phyloP scores from a whole-genome alignment of 2,113 vertebrate genomes.

The Boulengeromyrus knoepffleri region DNA sequence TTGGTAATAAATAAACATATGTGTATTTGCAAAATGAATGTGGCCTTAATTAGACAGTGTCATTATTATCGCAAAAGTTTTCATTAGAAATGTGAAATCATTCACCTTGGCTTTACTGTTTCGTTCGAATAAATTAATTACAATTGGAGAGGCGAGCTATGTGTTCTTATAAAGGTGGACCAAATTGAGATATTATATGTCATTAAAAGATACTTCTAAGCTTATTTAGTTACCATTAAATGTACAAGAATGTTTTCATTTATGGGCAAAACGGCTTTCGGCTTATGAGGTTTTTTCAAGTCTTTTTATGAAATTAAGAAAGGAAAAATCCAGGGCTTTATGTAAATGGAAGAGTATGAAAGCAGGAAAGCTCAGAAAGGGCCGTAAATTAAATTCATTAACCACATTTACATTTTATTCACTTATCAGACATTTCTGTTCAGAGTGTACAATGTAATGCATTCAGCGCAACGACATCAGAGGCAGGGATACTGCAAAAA shows the following conservation, averaged over 20 bases:
- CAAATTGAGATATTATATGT: not conserved
- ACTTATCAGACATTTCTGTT: not conserved
- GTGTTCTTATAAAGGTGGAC: not conserved
- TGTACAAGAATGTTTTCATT: constrained; percentile 4
- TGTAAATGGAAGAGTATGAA: not conserved
- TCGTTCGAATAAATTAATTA: constrained; percentile 3
- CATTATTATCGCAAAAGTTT: constrained; percentile 15
- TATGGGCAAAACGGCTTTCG: not conserved
- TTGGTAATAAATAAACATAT: constrained; percentile 24
- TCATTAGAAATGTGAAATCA: constrained; percentile 24
- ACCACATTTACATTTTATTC: not conserved
- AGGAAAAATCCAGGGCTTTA: not conserved
- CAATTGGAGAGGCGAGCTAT: not conserved
- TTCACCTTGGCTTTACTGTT: constrained; percentile 17
- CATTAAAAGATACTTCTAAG: not conserved
- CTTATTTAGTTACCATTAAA: not conserved
- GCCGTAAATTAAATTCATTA: not conserved
- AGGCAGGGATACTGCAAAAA: not conserved
- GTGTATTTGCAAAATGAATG: constrained; percentile 20
- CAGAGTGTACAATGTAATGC: not conserved
- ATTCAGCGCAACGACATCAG: not conserved
- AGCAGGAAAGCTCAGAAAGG: not conserved
- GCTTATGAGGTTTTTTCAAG: not conserved
- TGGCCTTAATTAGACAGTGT: constrained; percentile 22
- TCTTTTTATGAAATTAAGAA: constrained; percentile 1